Base-by-base conservation (phyloP, 23 tunicate species). In the Trididemnum miniatum region DNA sequence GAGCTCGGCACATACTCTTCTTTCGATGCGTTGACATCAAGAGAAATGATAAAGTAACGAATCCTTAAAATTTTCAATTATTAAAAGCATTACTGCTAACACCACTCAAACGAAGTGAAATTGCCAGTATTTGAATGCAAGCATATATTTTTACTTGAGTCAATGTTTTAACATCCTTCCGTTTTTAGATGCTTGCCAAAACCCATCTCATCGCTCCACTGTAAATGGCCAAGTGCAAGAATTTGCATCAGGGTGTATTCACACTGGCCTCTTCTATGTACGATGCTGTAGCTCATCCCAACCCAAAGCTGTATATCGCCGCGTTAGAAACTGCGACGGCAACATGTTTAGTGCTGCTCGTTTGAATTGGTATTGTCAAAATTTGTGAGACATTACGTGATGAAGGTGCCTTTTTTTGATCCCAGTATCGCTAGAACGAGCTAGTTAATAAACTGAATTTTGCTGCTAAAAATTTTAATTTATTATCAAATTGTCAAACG, bases 231-330 rank as follows among this genome's bases (percentile, higher is more conserved):
- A 82, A 35, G 24, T 54, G 2, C 85, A 87, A 29, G 63, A 35
- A 28, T 92, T 87, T 51, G 63, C 83, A n/a, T 78, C 97, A 26
- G 97, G 97, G 33, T 92, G 97, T 52, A 77, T 87, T 18, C 44
- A 87, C 59, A 34, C 44, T 63, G 72, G 60, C 2, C 71, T 87
- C 36, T 92, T 92, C 83, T 92, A 62, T 38, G 92, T 92, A 23
- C 87, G 88, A 23, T 92, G 97, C 69, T 92, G 97, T 85, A 79
- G 71, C 39, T 34, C 37, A 27, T 22, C 92, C n/a, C 25, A 76
- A 25, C 77, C 72, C 30, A 83, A 82, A 35, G 83, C 72, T 20
- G 76, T 80, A 7, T 87, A 82, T 77, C 60, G 87, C 15, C 78
- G 83, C 7, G 97, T 92, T 34, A 35, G 51, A 0, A 64, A 71